Conservation (phyloP, 1,140 invertebrate species). For the Vanessa atalanta region DNA sequence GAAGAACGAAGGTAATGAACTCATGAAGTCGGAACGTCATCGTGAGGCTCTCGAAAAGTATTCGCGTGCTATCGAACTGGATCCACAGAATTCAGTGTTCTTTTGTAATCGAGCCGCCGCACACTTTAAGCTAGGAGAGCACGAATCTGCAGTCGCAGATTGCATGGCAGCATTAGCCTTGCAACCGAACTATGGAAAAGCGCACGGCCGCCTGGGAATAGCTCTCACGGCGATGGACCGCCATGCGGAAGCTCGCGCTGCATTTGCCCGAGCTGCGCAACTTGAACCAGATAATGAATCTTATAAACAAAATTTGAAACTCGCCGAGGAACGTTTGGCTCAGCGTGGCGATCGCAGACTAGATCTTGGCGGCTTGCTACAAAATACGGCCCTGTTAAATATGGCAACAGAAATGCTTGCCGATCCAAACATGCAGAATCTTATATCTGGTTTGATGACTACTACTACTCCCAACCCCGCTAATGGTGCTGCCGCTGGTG, state of each 20-base stretch:
- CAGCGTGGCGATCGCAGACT: constrained; percentile 58
- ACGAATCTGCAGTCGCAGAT: constrained; percentile 91
- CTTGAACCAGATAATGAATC: constrained; percentile 96
- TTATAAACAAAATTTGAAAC: constrained; percentile 92
- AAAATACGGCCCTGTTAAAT: constrained; percentile 88
- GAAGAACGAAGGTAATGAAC: constrained; percentile 92
- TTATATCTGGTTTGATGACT: constrained; percentile 80
- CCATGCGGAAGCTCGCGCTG: constrained; percentile 90
- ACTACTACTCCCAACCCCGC: constrained; percentile 39
- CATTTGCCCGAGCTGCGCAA: constrained; percentile 93
- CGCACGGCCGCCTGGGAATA: constrained; percentile 95
- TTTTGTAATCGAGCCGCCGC: constrained; percentile 97
- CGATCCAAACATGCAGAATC: constrained; percentile 89
- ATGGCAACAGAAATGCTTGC: constrained; percentile 90
- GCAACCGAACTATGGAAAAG: constrained; percentile 95
- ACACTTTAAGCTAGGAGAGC: constrained; percentile 91
- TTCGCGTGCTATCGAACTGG: constrained; percentile 91
- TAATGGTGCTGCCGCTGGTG: constrained; percentile 27
- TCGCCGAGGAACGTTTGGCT: constrained; percentile 75
- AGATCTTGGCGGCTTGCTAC: constrained; percentile 84
- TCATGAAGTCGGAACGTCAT: constrained; percentile 91
- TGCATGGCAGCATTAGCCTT: constrained; percentile 93
- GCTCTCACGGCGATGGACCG: constrained; percentile 92
- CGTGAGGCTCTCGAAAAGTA: constrained; percentile 91
- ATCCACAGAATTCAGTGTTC: constrained; percentile 94